Percentiles rank a stretch among this genome's conserved stretches.
Evolutionary conservation across 2,797 vertebrate species (phyloP).

Genomic region (Neosilurus hyrtlii): DNA sequence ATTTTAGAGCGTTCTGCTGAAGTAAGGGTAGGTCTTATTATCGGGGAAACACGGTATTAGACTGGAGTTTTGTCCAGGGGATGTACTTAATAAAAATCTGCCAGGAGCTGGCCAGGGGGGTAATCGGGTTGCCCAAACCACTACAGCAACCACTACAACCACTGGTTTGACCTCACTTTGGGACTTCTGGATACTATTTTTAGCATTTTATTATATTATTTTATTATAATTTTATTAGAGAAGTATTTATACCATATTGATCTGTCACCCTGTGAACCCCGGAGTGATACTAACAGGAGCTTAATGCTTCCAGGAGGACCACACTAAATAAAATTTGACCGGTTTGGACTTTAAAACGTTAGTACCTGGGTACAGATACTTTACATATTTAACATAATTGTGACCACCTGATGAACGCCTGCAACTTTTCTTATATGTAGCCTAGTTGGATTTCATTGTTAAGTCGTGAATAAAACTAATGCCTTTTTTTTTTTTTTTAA

Average conservation of each 20-base stretch:
- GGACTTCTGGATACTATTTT: no score
- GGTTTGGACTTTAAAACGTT: not conserved
- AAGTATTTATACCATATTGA: no score
- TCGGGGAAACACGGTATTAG: no score
- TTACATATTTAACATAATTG: not conserved
- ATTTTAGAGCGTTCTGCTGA: no score
- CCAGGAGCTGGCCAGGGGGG: not conserved
- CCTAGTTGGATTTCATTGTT: not conserved
- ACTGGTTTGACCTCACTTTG: not conserved
- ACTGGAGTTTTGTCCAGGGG: not conserved
- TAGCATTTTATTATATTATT: no score
- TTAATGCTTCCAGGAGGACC: not conserved
- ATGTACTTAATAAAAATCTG: not conserved
- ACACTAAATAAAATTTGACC: not conserved
- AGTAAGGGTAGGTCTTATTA: no score
- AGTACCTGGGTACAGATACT: not conserved
- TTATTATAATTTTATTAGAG: no score
- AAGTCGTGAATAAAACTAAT: not conserved
- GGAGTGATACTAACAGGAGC: not conserved
- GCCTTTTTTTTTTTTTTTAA: not conserved
- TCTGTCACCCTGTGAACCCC: not conserved
- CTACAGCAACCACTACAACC: not conserved
- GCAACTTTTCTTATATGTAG: not conserved
- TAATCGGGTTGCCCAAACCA: not conserved
- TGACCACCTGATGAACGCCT: not conserved